Conservation (phyloP, 2,888 invertebrate species). For the Drosophila acutilabella region DNA sequence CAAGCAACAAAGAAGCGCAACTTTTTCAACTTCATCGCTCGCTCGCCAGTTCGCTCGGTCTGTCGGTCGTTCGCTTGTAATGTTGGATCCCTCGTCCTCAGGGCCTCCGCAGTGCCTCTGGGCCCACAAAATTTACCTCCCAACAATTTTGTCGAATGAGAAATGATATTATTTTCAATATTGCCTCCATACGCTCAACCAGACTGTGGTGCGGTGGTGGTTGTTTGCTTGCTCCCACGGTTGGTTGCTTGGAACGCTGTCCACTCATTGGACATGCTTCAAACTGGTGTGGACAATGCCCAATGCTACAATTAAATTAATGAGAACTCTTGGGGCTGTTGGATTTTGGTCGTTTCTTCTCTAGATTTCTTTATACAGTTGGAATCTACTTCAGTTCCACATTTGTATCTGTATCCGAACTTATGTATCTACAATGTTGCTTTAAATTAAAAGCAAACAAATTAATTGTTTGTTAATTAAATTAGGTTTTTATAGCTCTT, state of each 20-base stretch:
- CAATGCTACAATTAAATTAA: conserved; percentile 6
- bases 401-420: not conserved
- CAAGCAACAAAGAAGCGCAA: conserved; percentile 81
- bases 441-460: not conserved
- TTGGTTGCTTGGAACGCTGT: conserved; percentile 41
- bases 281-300: conserved; percentile 10
- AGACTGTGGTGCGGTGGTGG: conserved; percentile 24
- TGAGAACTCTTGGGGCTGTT: not conserved
- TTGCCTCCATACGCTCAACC: conserved; percentile 13
- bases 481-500: too few relatives aligned
- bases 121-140: conserved; percentile 4
- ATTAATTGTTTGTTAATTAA: not conserved
- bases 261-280: conserved; percentile 45
- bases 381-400: not conserved
- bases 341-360: not conserved
- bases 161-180: conserved; percentile 49
- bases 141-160: conserved; percentile 46
- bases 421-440: not conserved
- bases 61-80: not conserved
- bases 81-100: conserved; percentile 16
- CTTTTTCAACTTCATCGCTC: conserved; percentile 71
- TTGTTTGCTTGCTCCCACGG: conserved; percentile 15
- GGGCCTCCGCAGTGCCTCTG: not conserved
- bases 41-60: not conserved
- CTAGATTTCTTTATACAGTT: not conserved